Conservation (phyloP, 1,140 invertebrate species). For the Galendromus occidentalis region DNA sequence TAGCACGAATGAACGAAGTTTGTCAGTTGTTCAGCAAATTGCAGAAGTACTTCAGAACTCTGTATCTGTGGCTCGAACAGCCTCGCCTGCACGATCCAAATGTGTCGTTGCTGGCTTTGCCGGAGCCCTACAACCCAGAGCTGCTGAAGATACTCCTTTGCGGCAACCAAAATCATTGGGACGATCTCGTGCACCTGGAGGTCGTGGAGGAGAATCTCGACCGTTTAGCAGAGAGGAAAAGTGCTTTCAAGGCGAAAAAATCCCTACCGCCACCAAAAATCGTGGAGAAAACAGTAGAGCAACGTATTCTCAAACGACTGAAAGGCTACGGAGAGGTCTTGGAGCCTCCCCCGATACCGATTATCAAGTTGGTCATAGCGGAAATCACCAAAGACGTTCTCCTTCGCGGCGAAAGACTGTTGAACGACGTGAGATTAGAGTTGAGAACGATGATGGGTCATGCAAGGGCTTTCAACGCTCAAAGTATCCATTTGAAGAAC, state of each 20-base stretch:
- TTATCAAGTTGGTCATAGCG: not conserved
- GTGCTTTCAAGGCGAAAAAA: not conserved
- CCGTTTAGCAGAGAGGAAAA: not conserved
- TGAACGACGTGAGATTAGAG: not conserved
- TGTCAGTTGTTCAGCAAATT: slow-evolving; percentile 14
- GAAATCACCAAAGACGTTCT: not conserved
- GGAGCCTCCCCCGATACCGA: not conserved
- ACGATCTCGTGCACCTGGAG: not conserved
- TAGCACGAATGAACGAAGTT: not conserved
- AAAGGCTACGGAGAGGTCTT: not conserved
- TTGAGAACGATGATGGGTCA: slow-evolving; percentile 2
- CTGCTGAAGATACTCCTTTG: slow-evolving; percentile 33
- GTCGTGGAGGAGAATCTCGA: not conserved
- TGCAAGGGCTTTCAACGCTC: not conserved
- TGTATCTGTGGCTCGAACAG: slow-evolving; percentile 55
- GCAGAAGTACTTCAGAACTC: slow-evolving; percentile 40
- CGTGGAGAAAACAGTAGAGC: not conserved
- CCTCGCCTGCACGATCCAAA: slow-evolving; percentile 44
- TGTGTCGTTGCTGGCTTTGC: slow-evolving; percentile 46
- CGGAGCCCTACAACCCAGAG: slow-evolving; percentile 44
- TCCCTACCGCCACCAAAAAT: not conserved
- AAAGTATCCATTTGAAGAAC: slow-evolving; percentile 1
- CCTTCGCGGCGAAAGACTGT: not conserved
- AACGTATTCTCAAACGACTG: not conserved
- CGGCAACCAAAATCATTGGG: not conserved